Base-by-base conservation (phyloP, 2,113 vertebrate species). In the Melanotaenia duboulayi region DNA sequence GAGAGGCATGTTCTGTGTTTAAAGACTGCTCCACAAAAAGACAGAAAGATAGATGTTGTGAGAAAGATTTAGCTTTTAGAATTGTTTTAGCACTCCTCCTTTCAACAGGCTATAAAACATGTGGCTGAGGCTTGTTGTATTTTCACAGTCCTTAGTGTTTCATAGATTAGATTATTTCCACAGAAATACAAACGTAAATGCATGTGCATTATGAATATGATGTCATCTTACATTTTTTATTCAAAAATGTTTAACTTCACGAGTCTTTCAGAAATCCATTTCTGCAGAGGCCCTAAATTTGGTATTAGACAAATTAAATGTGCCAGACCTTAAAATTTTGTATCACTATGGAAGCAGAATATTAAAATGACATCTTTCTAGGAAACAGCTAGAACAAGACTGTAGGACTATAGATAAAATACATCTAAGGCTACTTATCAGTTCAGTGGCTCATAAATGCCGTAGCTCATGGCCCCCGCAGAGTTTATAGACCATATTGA, bases 1-100 rank as follows among this genome's bases (percentile, higher is more conserved):
- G 35, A 76, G 63, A 74, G 65, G 28, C 54, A 49, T 62, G 67
- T 83, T 75, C 81, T 76, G 65, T 54, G 55, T 80, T 55, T 23
- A 25, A 46, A 62, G 66, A 32, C 58, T 49, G 32, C 11, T 54
- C 14, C 3, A 61, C 42, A 69, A 40, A 42, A 68, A 80, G 60
- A 73, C 46, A 19, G 48, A 65, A 35, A 63, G 16, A 78, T 71
- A 61, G 70, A 75, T 80, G 20, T 25, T 7, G 46, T 19, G 69
- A 48, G 32, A 75, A 63, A 12, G 4, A 39, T 62, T 68, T 20
- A 44, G 55, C 56, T 46, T 11, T 40, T 37, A 52, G 40, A 44
- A 37, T 70, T 24, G 7, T 71, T 76, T 72, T 39, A 58, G 23
- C 42, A 50, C n/a, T 39, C 6, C 40, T 49, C 19, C 50, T 60